Evolutionary conservation across 2,797 vertebrate genomes (phyloP).

Genomic region (Avahi laniger): DNA sequence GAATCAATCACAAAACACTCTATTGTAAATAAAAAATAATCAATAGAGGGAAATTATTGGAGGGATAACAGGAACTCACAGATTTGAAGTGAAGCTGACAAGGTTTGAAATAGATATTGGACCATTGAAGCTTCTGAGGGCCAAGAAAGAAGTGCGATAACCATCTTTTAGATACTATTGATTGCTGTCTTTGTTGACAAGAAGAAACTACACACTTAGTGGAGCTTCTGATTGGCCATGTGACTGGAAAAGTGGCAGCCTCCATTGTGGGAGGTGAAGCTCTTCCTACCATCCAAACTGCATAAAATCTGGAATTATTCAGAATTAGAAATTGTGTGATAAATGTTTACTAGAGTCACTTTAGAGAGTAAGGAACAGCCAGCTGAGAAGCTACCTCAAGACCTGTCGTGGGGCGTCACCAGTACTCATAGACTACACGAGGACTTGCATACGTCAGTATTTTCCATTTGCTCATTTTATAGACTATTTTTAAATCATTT

Average conservation of each 20-base stretch:
- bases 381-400: neutral
- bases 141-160: neutral
- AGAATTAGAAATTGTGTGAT: neutral
- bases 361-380: neutral
- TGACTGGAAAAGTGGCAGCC: neutral
- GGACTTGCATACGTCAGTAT: neutral
- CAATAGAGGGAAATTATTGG: neutral
- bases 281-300: neutral
- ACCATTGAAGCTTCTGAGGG: neutral
- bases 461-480: neutral
- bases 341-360: neutral
- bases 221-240: neutral
- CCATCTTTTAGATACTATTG: neutral
- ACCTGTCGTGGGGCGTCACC: too few species aligned
- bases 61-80: neutral
- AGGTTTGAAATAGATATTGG: neutral
- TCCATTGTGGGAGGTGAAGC: neutral
- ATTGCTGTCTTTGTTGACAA: neutral
- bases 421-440: neutral
- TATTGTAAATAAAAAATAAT: neutral
- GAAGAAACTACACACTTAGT: neutral
- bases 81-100: neutral
- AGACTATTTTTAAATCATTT: neutral
- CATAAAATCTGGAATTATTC: neutral
- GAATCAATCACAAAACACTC: neutral